Conservation (phyloP, 1,140 invertebrate genomes). For the Musca vetustissima region DNA sequence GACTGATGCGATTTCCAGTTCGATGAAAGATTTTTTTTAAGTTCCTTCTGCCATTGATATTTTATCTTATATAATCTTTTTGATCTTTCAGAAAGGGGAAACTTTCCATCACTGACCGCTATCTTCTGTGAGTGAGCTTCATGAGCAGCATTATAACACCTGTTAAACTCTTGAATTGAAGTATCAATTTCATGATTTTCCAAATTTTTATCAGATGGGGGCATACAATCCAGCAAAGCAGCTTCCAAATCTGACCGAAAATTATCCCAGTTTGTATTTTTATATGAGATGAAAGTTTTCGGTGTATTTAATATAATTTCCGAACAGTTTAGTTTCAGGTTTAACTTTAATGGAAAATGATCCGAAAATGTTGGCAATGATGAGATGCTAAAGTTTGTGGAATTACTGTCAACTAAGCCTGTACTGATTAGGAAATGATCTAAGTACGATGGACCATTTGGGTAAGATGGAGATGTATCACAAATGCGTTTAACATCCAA, state of each 20-base stretch:
- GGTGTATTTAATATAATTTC: constrained; percentile 2
- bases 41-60: too few relatives aligned
- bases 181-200: too few relatives aligned
- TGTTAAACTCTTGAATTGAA: too few relatives aligned
- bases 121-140: too few relatives aligned
- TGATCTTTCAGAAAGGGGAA: too few relatives aligned
- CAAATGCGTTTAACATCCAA: not conserved
- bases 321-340: not conserved
- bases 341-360: constrained; percentile 8
- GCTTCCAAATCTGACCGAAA: not conserved
- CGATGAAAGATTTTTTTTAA: too few relatives aligned
- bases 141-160: too few relatives aligned
- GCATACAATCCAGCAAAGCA: too few relatives aligned
- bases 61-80: too few relatives aligned
- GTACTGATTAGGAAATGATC: constrained; percentile 7
- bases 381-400: not conserved
- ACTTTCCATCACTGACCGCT: too few relatives aligned
- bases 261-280: constrained; percentile 11
- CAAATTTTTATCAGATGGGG: too few relatives aligned
- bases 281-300: not conserved
- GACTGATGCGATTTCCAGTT: too few relatives aligned
- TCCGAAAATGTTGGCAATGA: constrained; percentile 4
- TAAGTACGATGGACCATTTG: not conserved
- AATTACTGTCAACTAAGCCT: not conserved
- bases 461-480: not conserved